Base-by-base conservation (phyloP, 2,113 vertebrate species). In the Thymallus thymallus region DNA sequence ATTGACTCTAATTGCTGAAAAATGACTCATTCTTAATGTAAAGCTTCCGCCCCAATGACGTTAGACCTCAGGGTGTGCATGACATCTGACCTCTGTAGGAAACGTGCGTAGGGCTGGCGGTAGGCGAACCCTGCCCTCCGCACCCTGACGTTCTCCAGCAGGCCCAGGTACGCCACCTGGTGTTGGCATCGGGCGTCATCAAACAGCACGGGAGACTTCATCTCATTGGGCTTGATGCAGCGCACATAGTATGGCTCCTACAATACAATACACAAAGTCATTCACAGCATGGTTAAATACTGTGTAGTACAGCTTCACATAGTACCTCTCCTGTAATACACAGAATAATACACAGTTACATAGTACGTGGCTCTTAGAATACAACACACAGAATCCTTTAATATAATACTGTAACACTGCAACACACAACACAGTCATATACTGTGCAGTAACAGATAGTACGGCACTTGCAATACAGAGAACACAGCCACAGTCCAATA, bases 161-260 rank as follows among this genome's bases (percentile, higher is more conserved):
- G 90, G 22, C 97, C 97, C 73, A 98, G 89, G 87, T 98, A 98
- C 0, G 93, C 90, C 41, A 98, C 95, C 91, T 98, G 97, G 73
- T 98, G 97, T 6, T 91, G 81, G 76, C 96, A 97, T 62, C 94
- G 94, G 1, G 91, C 92, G 0, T 93, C 91, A 0, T 98, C 93
- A 0, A 98, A 93, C 66, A 91, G 5, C 32, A 90, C 61, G 0
- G 96, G 85, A 0, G 94, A 94, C 89, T 98, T 98, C 81, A 93
- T 81, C 74, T 97, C 95, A 0, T 98, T 98, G 72, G 97, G 96
- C 72, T 98, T 98, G 63, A 98, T 89, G 81, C 97, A 98, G 9
- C 97, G 94, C 58, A 98, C 94, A 0, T 98, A 98, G 88, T 96
- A 98, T 0, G 97, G 97, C 86, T 97, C 97, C 97, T 98, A 77